Evolutionary conservation across 2,888 invertebrate genomes (phyloP), one percentile per base, ranked within the genome.

Genomic region (Morpho helenor): DNA sequence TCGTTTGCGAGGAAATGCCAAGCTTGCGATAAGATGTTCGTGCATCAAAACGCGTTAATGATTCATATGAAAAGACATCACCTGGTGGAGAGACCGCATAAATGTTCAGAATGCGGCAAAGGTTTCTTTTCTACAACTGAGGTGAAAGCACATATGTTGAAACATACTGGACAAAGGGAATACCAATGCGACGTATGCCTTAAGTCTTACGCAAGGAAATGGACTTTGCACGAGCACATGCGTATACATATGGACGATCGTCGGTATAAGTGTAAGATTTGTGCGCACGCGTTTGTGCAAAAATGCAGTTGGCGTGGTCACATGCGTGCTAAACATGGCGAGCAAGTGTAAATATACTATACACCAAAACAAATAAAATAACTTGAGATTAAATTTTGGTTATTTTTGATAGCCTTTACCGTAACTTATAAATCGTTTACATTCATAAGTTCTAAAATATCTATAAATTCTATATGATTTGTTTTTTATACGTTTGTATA

Each of bases 271-370:
- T 77, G 76, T 40, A 1, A 16, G 39, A 7, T 41, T n/a, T 73
- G 73, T 51, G 70, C 68, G 2, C 67, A 66, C 50, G 66, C 68
- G 51, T 67, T 71, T 47, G 66, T 75, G 63, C 63, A 80, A 73
- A 68, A 77, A 71, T 52, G 76, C 74, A 83, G 82, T 57, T 75
- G 78, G 60, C 73, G 77, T 46, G 76, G 78, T 1, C 87, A 87
- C 62, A 79, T 84, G 67, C 77, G 80, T n/a, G 60, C 68, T 1
- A 71, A 68, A 49, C 73, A 73, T 45, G 65, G 60, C 7, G 62
- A 65, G 23, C 67, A 68, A 58, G 71, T 67, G 10, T 75, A 67
- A 58, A 62, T 49, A 50, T 59, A 43, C 57, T 52, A 45, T 39
- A 41, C 8, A 6, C 49, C 9, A 2, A 31, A 31, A 31, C 5